Percentiles rank a stretch among this genome's conserved stretches.
Conservation (phyloP, 2,888 invertebrate species). For the Eristalis arbustorum region DNA sequence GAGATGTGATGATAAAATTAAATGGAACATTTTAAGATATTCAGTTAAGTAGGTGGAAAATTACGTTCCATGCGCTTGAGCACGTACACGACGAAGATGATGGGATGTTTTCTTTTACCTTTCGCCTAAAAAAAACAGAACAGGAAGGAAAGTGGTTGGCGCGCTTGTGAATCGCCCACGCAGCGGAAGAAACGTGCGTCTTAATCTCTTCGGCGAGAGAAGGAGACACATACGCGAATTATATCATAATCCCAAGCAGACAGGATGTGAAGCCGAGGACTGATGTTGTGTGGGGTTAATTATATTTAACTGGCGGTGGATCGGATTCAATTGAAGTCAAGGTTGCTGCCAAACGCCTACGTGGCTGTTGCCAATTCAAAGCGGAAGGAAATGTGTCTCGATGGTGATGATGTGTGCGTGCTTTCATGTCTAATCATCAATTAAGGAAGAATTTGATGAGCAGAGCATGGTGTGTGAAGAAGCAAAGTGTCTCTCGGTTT, state of each 20-base stretch:
- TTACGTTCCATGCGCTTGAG: constrained; percentile 36
- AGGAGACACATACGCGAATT: background rate
- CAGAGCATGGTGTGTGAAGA: background rate
- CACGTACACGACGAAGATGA: constrained; percentile 17
- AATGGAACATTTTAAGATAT: constrained; percentile 51
- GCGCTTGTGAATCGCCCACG: background rate
- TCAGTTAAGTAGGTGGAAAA: constrained; percentile 44
- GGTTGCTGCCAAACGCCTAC: background rate
- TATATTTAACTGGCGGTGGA: background rate
- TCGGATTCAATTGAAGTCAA: background rate
- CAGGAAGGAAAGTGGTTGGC: too few species aligned
- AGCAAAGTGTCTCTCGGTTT: background rate
- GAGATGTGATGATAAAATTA: constrained; percentile 13
- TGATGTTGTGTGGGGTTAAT: background rate
- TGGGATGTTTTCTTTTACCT: background rate
- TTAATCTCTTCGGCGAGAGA: background rate
- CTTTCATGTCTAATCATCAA: background rate
- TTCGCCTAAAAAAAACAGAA: background rate
- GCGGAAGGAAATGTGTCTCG: background rate
- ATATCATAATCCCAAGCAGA: background rate
- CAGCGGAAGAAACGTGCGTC: background rate
- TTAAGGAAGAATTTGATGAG: background rate
- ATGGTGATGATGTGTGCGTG: background rate
- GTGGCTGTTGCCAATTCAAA: background rate
- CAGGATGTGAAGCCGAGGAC: background rate